Conservation (phyloP, 2,888 invertebrate species). For the Troides oblongomaculatus region DNA sequence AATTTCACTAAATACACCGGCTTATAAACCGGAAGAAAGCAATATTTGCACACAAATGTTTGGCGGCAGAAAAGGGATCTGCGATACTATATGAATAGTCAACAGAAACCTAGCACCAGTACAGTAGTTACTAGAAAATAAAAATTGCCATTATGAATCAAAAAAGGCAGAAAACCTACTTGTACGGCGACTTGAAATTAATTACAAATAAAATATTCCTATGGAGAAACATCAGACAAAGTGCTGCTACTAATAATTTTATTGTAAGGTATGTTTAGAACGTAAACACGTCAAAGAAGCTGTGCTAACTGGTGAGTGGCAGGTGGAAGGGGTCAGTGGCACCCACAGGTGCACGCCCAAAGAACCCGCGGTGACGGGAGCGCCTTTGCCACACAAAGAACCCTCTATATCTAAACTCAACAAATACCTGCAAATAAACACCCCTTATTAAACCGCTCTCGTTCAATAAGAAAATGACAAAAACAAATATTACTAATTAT, state of each 20-base stretch:
- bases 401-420: slow-evolving; percentile 41
- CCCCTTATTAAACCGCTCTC: slow-evolving; percentile 2
- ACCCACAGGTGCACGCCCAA: slow-evolving; percentile 52
- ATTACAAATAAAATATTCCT: not conserved
- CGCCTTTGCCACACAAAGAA: slow-evolving; percentile 29
- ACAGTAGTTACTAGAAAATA: too few species aligned
- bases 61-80: too few species aligned
- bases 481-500: slow-evolving; percentile 5
- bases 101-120: too few species aligned
- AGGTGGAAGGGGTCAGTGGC: slow-evolving; percentile 74
- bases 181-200: too few species aligned
- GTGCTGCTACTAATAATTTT: not conserved
- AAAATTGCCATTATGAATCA: too few species aligned
- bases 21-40: too few species aligned
- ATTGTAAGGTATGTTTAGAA: not conserved
- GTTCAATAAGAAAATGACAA: slow-evolving; percentile 13
- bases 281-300: slow-evolving; percentile 32
- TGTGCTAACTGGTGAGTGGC: slow-evolving; percentile 58
- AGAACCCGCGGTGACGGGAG: slow-evolving; percentile 27
- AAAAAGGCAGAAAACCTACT: too few species aligned
- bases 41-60: too few species aligned
- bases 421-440: slow-evolving; percentile 42
- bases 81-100: too few species aligned
- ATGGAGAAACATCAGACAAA: not conserved
- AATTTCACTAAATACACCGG: too few species aligned